A percentile compares a stretch with the other conserved stretches of the same genome.
These are phyloP conservation scores for Ennomos fuscantarius DNA, from an alignment of 2,888 invertebrate genomes.

Conservation along the genomic window DNA sequence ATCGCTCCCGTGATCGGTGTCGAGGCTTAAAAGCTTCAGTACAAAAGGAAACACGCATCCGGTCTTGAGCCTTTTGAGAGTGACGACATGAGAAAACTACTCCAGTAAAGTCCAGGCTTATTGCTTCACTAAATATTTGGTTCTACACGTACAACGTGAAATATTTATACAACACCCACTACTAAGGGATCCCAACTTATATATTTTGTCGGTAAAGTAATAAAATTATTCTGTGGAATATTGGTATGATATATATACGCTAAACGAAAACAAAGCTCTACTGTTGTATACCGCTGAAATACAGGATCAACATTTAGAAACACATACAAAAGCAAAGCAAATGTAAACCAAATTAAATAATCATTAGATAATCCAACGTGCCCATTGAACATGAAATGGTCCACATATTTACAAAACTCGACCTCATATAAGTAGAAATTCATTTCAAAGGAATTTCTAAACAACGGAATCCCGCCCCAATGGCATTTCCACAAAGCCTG, in stretches of 20 bases:
- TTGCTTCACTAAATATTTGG: conserved; percentile 14
- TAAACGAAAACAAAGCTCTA: conserved; percentile 4
- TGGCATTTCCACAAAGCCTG: conserved; percentile 84
- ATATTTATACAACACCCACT: background rate
- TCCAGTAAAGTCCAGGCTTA: conserved; percentile 10
- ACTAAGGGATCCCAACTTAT: no score
- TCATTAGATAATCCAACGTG: conserved; percentile 55
- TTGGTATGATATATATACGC: background rate
- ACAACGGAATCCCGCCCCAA: conserved; percentile 79
- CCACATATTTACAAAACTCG: conserved; percentile 69
- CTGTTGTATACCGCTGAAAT: conserved; percentile 14
- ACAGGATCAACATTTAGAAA: conserved; percentile 26
- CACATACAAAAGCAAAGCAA: conserved; percentile 45
- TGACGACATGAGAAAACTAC: conserved; percentile 35
- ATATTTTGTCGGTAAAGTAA: no score
- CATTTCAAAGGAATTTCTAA: conserved; percentile 82
- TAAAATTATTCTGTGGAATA: no score
- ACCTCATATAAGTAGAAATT: conserved; percentile 77
- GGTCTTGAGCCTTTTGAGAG: conserved; percentile 58
- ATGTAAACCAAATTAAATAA: conserved; percentile 71
- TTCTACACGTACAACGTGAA: background rate
- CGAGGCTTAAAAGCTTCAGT: conserved; percentile 64
- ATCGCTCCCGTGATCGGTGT: conserved; percentile 49
- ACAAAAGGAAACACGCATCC: conserved; percentile 68
- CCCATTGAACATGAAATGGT: conserved; percentile 67